These are phyloP conservation scores for Tipula vernalis DNA, from an alignment of 2,888 invertebrate species.

Conservation along the genomic window DNA sequence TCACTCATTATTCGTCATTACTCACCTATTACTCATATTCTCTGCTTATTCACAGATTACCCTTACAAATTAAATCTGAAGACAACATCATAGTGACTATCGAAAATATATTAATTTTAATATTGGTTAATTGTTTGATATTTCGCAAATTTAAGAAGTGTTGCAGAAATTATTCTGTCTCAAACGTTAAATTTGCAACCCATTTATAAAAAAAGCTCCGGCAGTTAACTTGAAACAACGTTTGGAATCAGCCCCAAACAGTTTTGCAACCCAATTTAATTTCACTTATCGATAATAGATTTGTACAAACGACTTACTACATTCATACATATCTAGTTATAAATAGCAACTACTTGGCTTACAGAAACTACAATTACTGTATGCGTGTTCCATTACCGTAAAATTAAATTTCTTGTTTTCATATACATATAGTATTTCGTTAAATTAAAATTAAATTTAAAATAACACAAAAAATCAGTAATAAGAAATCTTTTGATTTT, in stretches of 20 bases:
- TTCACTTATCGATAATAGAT: background rate
- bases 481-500: constrained; percentile 21
- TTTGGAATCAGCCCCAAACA: background rate
- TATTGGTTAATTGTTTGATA: no score
- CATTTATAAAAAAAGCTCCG: no score
- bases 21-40: no score
- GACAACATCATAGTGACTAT: no score
- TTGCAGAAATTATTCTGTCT: no score
- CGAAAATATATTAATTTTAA: no score
- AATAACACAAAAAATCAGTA: background rate
- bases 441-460: constrained; percentile 5
- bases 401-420: background rate
- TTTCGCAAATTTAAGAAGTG: no score
- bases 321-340: background rate
- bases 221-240: no score
- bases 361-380: background rate
- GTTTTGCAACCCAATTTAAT: background rate
- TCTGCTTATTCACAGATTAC: no score
- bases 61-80: no score
- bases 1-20: no score
- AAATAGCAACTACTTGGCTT: background rate
- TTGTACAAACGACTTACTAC: background rate
- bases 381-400: background rate
- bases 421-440: background rate
- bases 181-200: no score